Evolutionary conservation across 2,888 invertebrate genomes (phyloP), one percentile per base, ranked within the genome.

Genomic region (Suillia variegata): DNA sequence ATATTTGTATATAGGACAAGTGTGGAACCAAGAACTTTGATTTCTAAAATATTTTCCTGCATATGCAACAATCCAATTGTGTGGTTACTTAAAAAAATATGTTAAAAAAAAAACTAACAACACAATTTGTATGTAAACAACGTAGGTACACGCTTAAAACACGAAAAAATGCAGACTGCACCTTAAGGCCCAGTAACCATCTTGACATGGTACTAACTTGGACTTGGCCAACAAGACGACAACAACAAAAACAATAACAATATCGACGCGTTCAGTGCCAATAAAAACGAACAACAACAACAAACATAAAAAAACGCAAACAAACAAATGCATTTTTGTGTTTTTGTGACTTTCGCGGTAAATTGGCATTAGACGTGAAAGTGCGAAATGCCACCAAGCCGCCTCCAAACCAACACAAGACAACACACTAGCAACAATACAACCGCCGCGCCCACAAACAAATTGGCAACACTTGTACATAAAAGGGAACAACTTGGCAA

Each of bases 331-430:
- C 42, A 48, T 13, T 20, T 31, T 59, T 61, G 51, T 52, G 58
- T 13, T 20, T 31, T 59, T 61, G 51, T 52, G 58, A 58, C 55
- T 75, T 73, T 74, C 58, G 60, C 61, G 58, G 57, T 58, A 57
- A 56, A 58, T 70, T 73, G 72, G 70, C 72, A 76, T 74, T 74
- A 75, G 76, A 73, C 76, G 75, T 75, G 75, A 74, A 74, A 74
- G 76, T 74, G 76, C 69, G 70, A n/a, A n/a, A n/a, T n/a, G n/a
- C n/a, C n/a, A n/a, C n/a, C n/a, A n/a, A n/a, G n/a, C n/a, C n/a
- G n/a, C n/a, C n/a, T 31, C 10, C 47, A 15, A 22, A 22, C 50
- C 33, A 21, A 18, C 38, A 18, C 34, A 21, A 13, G 22, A 24
- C 12, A 21, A 8, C 24, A 45, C 18, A 15, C 50, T 24, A 34